Evolutionary conservation across 2,888 invertebrate genomes (phyloP).

Genomic region (Drosophila flavopinicola): DNA sequence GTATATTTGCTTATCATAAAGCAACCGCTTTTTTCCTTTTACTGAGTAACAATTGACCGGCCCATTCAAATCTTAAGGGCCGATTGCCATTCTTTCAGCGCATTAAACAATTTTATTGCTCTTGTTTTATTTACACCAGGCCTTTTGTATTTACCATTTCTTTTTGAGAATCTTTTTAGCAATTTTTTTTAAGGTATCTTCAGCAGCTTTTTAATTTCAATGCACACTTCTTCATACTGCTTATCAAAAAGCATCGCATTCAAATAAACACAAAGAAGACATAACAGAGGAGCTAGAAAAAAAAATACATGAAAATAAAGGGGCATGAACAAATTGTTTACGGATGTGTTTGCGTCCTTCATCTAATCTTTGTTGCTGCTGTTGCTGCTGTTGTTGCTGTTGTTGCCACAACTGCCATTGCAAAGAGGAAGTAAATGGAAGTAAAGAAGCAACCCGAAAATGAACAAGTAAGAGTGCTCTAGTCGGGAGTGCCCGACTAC

Average conservation of each 20-base stretch:
- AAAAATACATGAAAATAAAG: conserved; percentile 34
- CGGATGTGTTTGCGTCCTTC: conserved; percentile 77
- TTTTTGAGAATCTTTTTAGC: conserved; percentile 19
- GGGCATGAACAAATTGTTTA: conserved; percentile 77
- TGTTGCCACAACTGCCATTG: conserved; percentile 30
- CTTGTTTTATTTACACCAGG: conserved; percentile 34
- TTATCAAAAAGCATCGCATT: conserved; percentile 64
- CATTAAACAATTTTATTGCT: conserved; percentile 31
- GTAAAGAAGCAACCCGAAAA: conserved; percentile 34
- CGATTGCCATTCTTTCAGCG: conserved; percentile 24
- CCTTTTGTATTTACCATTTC: conserved; percentile 9
- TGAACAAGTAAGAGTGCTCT: too few species aligned
- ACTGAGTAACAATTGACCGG: conserved; percentile 27
- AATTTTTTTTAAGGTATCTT: conserved; percentile 24
- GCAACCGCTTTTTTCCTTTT: background rate
- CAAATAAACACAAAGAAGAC: conserved; percentile 60
- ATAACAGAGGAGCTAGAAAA: conserved; percentile 28
- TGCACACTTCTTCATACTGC: conserved; percentile 72
- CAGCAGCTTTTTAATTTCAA: conserved; percentile 67
- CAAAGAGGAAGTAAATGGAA: conserved; percentile 43
- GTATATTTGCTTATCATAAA: too few species aligned
- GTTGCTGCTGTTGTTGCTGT: conserved; percentile 9
- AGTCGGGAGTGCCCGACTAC: too few species aligned
- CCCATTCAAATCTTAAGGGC: conserved; percentile 21
- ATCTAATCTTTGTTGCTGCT: conserved; percentile 53